Percentiles rank a stretch among this genome's conserved stretches.
Conservation (phyloP, 2,888 invertebrate genomes). For the Uropetala carovei region DNA sequence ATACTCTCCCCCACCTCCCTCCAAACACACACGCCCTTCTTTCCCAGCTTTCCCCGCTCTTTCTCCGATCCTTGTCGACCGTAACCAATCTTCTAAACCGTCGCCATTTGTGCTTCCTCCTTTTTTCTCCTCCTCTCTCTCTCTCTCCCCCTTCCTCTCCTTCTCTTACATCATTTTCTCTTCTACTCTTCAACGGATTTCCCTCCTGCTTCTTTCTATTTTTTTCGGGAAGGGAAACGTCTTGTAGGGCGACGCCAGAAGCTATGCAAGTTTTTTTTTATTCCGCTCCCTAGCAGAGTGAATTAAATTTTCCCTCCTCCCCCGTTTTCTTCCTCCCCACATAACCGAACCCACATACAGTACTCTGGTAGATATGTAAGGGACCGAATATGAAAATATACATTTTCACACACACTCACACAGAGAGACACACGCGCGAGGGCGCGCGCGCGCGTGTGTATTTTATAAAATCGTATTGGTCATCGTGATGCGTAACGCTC, state of each 20-base stretch:
- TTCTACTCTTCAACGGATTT: neutral
- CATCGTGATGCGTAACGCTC: too few species aligned
- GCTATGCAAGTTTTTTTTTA: neutral
- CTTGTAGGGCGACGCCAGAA: neutral
- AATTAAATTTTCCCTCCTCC: neutral
- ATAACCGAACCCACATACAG: too few species aligned
- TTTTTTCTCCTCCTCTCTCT: neutral
- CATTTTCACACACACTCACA: neutral
- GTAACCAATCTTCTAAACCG: constrained; percentile 40
- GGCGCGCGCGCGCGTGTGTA: neutral
- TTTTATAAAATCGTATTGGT: too few species aligned
- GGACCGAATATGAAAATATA: too few species aligned
- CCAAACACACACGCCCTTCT: neutral
- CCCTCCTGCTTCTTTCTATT: too few species aligned
- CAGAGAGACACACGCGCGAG: neutral
- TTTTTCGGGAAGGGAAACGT: neutral
- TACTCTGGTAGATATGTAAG: too few species aligned
- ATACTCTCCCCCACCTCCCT: neutral
- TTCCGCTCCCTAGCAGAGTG: neutral
- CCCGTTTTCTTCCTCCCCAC: neutral
- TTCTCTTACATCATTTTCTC: neutral
- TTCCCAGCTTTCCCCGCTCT: neutral
- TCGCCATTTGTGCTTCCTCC: neutral
- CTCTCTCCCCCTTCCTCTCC: neutral
- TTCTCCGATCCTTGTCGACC: neutral